phyloP scores from a whole-genome alignment of 2,113 vertebrate species.

The Bathybates hornii region DNA sequence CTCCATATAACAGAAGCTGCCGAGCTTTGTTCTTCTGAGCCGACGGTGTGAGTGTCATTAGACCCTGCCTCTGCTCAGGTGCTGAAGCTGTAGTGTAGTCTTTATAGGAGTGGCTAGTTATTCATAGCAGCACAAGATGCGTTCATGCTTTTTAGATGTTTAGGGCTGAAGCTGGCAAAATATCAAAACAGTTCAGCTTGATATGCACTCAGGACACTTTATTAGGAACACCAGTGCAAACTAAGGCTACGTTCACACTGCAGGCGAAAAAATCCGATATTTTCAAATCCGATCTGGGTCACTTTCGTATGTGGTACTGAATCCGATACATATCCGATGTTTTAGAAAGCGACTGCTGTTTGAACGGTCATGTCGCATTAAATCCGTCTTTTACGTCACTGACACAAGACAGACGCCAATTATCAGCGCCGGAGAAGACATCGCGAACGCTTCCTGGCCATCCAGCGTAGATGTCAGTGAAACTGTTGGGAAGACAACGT shows the following conservation, averaged over 20 bases:
- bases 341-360: no score
- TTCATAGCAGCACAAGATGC: not conserved
- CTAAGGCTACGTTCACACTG: not conserved
- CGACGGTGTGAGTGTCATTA: slow-evolving; percentile 6
- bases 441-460: no score
- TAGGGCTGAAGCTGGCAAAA: not conserved
- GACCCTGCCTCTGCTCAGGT: not conserved
- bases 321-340: no score
- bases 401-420: no score
- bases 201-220: fast-evolving
- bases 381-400: no score
- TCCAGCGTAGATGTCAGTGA: no score
- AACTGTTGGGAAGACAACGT: no score
- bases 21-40: not conserved
- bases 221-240: not conserved
- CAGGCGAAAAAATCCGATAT: no score
- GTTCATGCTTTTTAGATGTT: not conserved
- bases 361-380: no score
- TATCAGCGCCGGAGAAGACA: no score
- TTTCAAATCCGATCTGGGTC: no score
- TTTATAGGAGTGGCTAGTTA: slow-evolving; percentile 5
- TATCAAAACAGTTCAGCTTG: not conserved
- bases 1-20: not conserved
- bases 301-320: no score
- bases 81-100: slow-evolving; percentile 1